A percentile compares a stretch with the other conserved stretches of the same genome.
phyloP scores from a whole-genome alignment of 2,797 vertebrate genomes.

The Helarctos malayanus region DNA sequence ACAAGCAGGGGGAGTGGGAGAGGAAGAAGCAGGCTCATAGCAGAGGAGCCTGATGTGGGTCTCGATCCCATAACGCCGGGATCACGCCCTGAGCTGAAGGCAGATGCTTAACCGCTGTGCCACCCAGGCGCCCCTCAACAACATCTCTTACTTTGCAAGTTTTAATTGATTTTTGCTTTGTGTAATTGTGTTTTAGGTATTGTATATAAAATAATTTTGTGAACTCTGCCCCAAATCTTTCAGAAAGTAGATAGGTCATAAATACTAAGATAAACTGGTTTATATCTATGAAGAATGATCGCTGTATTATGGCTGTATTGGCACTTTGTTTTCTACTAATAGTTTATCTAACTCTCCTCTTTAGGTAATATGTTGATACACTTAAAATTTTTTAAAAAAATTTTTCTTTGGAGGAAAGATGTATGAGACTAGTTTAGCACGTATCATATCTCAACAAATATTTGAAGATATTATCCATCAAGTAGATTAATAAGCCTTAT shows the following conservation, averaged over 20 bases:
- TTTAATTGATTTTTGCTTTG: constrained; percentile 47
- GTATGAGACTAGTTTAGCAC: not conserved
- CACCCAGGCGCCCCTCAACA: not conserved
- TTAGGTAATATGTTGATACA: not conserved
- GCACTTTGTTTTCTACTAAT: not conserved
- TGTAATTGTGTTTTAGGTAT: constrained; percentile 25
- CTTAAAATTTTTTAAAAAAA: not conserved
- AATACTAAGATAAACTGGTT: constrained; percentile 13
- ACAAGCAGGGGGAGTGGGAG: no score
- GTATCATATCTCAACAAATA: constrained; percentile 13
- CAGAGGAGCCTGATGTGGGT: no score
- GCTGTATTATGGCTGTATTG: not conserved
- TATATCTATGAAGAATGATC: not conserved
- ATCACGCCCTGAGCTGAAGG: no score
- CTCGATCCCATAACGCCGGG: no score
- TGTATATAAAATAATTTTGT: not conserved
- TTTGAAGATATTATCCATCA: not conserved
- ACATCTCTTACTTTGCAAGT: not conserved
- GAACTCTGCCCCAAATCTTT: not conserved
- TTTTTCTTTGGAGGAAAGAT: not conserved
- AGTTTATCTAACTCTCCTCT: not conserved
- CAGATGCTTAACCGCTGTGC: no score
- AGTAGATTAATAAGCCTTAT: constrained; percentile 1
- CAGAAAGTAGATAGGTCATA: not conserved
- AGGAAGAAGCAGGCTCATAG: no score